These are phyloP conservation scores for Drosophila nr. medialis DNA, from an alignment of 2,888 invertebrate genomes.

Conservation along the genomic window DNA sequence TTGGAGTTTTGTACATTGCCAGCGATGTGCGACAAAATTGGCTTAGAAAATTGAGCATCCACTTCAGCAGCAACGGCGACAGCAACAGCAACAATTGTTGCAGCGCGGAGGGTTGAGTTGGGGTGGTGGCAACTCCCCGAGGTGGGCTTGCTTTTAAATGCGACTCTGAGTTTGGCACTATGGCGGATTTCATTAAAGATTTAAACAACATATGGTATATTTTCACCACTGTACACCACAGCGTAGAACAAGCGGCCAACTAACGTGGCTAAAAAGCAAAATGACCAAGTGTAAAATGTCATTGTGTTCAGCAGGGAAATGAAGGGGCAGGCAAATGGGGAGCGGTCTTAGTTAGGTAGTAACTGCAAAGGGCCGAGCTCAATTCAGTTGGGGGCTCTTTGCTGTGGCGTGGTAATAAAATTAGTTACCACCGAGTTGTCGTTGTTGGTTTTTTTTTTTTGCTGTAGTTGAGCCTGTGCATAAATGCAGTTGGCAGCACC, in stretches of 20 bases:
- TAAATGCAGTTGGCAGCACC: slow-evolving; percentile 73
- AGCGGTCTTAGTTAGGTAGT: slow-evolving; percentile 7
- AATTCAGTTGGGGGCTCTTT: slow-evolving; percentile 67
- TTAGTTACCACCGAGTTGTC: slow-evolving; percentile 56
- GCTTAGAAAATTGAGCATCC: slow-evolving; percentile 77
- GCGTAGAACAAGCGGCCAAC: slow-evolving; percentile 8
- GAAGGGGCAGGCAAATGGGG: not conserved
- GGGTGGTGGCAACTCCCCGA: slow-evolving; percentile 8
- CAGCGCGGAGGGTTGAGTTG: not conserved
- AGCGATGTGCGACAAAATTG: slow-evolving; percentile 71
- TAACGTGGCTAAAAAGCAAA: slow-evolving; percentile 52
- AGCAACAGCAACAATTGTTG: slow-evolving; percentile 32
- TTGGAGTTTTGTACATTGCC: slow-evolving; percentile 51
- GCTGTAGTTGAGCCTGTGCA: slow-evolving; percentile 59
- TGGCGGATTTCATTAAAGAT: slow-evolving; percentile 76
- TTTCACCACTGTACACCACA: slow-evolving; percentile 45
- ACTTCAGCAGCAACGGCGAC: slow-evolving; percentile 27
- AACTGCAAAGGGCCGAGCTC: slow-evolving; percentile 4
- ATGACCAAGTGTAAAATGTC: slow-evolving; percentile 76
- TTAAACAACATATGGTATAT: slow-evolving; percentile 78
- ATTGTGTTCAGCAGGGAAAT: slow-evolving; percentile 55
- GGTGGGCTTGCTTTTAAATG: slow-evolving; percentile 65
- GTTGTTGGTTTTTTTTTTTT: slow-evolving; percentile 20
- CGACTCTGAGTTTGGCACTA: slow-evolving; percentile 71
- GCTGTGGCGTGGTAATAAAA: slow-evolving; percentile 72